A percentile compares a stretch with the other conserved stretches of the same genome.
These are phyloP conservation scores for Zaprionus kolodkinae DNA, from an alignment of 1,140 invertebrate genomes.

Conservation along the genomic window DNA sequence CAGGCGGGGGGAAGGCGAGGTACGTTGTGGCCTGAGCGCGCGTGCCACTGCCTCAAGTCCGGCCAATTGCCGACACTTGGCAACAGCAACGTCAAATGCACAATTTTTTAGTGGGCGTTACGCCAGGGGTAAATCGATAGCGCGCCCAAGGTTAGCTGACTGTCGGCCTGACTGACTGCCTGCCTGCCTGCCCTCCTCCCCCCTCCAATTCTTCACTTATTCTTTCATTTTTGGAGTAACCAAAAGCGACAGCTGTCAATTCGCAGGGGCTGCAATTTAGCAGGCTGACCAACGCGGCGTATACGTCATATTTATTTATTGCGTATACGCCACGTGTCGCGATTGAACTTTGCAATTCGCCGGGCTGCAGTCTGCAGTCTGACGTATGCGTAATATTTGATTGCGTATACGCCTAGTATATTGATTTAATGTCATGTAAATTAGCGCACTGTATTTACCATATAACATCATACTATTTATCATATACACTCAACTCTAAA, in stretches of 20 bases:
- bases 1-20: too few relatives aligned
- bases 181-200: background rate
- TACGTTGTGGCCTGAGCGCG: background rate
- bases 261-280: conserved; percentile 2
- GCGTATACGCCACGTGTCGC: conserved; percentile 15
- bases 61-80: conserved; percentile 54
- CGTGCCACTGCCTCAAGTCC: conserved; percentile 48
- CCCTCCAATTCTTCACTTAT: background rate
- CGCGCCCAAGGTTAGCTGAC: conserved; percentile 69
- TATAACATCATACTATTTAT: too few relatives aligned
- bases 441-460: background rate
- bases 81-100: conserved; percentile 33
- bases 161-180: background rate
- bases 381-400: conserved; percentile 64
- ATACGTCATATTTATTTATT: conserved; percentile 56
- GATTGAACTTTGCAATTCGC: background rate
- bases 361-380: background rate
- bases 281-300: conserved; percentile 27
- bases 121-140: conserved; percentile 57
- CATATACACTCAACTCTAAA: conserved; percentile 36
- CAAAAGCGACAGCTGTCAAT: conserved; percentile 39
- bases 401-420: conserved; percentile 26
- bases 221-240: background rate
- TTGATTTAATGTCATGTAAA: background rate
- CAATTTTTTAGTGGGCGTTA: conserved; percentile 22